Percentiles rank a stretch among this genome's conserved stretches.
Conservation (phyloP, 2,797 vertebrate genomes). For the Acrossocheilus wenchowensis region DNA sequence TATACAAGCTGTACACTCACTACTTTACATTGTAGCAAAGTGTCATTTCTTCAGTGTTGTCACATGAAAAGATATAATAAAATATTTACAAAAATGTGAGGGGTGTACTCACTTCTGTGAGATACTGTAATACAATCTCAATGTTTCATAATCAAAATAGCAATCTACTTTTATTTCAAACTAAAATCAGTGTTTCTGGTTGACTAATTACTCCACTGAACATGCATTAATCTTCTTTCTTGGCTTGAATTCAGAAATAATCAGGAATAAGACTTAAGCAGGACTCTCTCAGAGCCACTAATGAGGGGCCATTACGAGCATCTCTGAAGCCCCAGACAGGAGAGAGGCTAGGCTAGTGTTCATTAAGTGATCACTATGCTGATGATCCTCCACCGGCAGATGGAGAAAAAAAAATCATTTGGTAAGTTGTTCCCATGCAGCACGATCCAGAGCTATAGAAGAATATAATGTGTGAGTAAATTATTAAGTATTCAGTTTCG, state of each 20-base stretch:
- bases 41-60: no score
- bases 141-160: neutral
- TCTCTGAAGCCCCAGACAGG: constrained; percentile 31
- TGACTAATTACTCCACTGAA: neutral
- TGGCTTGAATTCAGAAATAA: constrained; percentile 2
- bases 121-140: neutral
- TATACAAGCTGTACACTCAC: no score
- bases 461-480: constrained; percentile 39
- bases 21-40: no score
- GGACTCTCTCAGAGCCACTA: constrained; percentile 20
- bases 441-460: constrained; percentile 39
- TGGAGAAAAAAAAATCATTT: constrained; percentile 36
- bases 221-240: constrained; percentile 8
- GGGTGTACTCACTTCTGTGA: no score
- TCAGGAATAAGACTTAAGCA: neutral
- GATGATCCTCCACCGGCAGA: constrained; percentile 40
- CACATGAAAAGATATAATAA: no score
- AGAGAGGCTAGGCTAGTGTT: constrained; percentile 9
- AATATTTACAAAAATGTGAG: no score
- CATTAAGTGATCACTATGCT: constrained; percentile 39
- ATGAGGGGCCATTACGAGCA: constrained; percentile 45
- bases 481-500: neutral
- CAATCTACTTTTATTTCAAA: constrained; percentile 17
- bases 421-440: constrained; percentile 16
- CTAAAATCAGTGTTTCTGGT: constrained; percentile 22